Evolutionary conservation across 2,113 vertebrate genomes (phyloP).

Genomic region (Mustela lutreola): DNA sequence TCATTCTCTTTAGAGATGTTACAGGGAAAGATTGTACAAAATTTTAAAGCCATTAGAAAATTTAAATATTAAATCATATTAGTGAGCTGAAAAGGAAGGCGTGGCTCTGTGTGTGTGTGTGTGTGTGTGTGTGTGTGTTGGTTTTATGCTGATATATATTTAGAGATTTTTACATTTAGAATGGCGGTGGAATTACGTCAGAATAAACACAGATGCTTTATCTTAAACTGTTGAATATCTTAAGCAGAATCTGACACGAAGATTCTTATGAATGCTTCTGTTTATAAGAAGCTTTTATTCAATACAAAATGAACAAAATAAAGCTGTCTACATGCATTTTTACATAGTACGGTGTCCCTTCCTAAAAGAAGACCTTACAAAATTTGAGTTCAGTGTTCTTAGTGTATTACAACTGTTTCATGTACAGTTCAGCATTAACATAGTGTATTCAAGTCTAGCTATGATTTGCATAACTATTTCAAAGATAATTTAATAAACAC

Average conservation of each 20-base stretch:
- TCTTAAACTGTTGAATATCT: not conserved
- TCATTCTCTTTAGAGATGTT: not conserved
- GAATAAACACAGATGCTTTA: not conserved
- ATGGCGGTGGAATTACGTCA: not conserved
- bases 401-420: not conserved
- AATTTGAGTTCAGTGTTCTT: not conserved
- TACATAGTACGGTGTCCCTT: fast-evolving
- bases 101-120: not conserved
- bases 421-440: not conserved
- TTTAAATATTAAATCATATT: not conserved
- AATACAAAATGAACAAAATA: not conserved
- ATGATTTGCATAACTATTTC: constrained; percentile 74
- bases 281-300: not conserved
- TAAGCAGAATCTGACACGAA: not conserved
- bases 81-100: not conserved
- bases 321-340: not conserved
- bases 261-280: not conserved
- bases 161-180: not conserved
- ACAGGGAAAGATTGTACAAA: not conserved
- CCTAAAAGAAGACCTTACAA: not conserved
- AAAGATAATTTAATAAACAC: constrained; percentile 81
- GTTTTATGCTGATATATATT: not conserved
- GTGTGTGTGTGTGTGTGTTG: not conserved
- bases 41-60: not conserved
- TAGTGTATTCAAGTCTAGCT: not conserved